Evolutionary conservation across 2,113 vertebrate species (phyloP), one percentile per base, ranked within the genome.

Genomic region (Chinchilla lanigera): DNA sequence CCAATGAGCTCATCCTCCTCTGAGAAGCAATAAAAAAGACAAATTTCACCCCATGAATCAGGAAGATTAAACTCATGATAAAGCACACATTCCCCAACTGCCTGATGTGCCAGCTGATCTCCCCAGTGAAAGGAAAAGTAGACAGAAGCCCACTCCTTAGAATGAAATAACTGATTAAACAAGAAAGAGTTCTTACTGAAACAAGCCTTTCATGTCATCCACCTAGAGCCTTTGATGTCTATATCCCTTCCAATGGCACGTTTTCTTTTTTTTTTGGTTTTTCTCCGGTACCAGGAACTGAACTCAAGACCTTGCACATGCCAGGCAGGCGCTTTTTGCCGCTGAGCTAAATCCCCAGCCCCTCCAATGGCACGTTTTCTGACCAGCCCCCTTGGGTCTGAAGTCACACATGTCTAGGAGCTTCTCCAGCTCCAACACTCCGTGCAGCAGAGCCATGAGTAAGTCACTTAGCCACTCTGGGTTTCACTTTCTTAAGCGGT

Each of bases 1-100:
- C 47, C 77, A 95, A 85, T 96, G 97, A 97, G 82, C 80, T 96
- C 97, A 97, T 97, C 94, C 73, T 90, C 77, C 47, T 91, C 89
- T 6, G 73, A 93, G 94, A 90, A 33, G 93, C 71, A 54, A 77
- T 60, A 80, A 92, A 93, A 96, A 96, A 96, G 87, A 75, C 30
- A 81, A 97, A 60, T 92, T 89, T 96, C 80, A 86, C 81, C 95
- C 95, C 65, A 41, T 89, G 93, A 96, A 90, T 95, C 95, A 95
- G 38, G 86, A 97, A 90, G 88, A 44, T 58, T 93, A 89, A 96
- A 86, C 8, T 96, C 91, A 56, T 61, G 83, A 52, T 89, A 96
- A 96, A 93, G 81, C 33, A 83, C 52, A 80, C 82, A 85, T 92
- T 96, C 78, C 52, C 86, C 78, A 65, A 63, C 81, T 80, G 71